Evolutionary conservation across 92 coral and sea anemone genomes (phyloP).

Genomic region (Porites cylindrica): DNA sequence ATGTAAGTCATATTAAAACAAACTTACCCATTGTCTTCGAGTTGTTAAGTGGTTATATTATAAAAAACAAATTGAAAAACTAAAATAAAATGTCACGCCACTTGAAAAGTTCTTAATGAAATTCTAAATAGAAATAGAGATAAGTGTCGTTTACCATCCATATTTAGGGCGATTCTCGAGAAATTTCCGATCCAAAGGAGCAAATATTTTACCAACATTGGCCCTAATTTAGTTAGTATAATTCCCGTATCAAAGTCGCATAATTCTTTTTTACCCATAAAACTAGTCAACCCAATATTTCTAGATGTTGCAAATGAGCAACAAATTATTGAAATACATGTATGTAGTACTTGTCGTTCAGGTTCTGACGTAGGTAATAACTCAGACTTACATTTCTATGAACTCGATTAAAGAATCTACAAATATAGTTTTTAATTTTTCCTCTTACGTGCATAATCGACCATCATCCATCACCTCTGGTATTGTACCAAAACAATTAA

Average conservation of each 20-base stretch:
- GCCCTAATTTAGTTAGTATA: constrained; percentile 12
- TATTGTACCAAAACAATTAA: too few relatives aligned
- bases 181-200: constrained; percentile 6
- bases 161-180: constrained; percentile 19
- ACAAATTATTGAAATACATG: too few relatives aligned
- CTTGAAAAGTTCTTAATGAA: constrained; percentile 18
- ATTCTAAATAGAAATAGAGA: background rate
- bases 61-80: background rate
- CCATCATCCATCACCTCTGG: too few relatives aligned
- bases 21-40: background rate
- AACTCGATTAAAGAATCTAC: too few relatives aligned
- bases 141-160: background rate
- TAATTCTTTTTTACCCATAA: too few relatives aligned
- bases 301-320: too few relatives aligned
- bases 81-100: constrained; percentile 17
- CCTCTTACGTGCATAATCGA: too few relatives aligned
- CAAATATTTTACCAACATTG: background rate
- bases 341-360: too few relatives aligned
- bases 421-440: too few relatives aligned
- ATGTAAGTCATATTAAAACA: background rate
- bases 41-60: constrained; percentile 5
- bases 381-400: too few relatives aligned
- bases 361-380: too few relatives aligned
- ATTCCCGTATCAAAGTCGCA: constrained; percentile 8
- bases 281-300: too few relatives aligned